A percentile compares a stretch with the other conserved stretches of the same genome.
Conservation (phyloP, 2,888 invertebrate species). For the Drosophila meridiana region DNA sequence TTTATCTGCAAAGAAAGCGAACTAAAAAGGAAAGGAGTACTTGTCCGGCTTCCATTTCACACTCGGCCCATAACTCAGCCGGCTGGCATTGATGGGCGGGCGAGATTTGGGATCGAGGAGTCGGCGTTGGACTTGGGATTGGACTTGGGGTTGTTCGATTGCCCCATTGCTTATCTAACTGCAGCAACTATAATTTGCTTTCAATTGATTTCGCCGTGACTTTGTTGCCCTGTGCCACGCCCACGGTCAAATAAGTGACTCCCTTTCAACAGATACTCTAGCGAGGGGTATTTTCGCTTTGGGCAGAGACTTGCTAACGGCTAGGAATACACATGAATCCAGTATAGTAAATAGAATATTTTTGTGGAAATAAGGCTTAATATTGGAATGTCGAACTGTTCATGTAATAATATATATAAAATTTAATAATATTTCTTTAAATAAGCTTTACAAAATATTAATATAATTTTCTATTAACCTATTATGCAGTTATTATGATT, state of each 20-base stretch:
- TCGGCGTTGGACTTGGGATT: not conserved
- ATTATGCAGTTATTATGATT: too few species aligned
- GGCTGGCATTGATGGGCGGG: constrained; percentile 10
- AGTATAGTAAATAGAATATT: not conserved
- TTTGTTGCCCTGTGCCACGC: constrained; percentile 25
- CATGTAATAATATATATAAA: too few species aligned
- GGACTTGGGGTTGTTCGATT: constrained; percentile 7
- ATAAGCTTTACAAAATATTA: too few species aligned
- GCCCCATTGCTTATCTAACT: constrained; percentile 67
- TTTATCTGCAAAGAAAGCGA: constrained; percentile 38
- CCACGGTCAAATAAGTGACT: constrained; percentile 2
- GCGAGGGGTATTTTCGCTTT: not conserved
- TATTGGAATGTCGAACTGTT: too few species aligned
- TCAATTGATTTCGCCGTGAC: constrained; percentile 74
- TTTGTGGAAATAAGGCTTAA: too few species aligned
- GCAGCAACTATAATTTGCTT: constrained; percentile 78
- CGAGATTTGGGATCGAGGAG: not conserved
- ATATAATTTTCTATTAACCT: too few species aligned
- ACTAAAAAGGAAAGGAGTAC: constrained; percentile 19
- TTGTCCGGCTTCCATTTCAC: constrained; percentile 61
- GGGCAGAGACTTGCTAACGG: not conserved
- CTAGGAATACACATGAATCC: too few species aligned
- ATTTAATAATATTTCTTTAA: too few species aligned
- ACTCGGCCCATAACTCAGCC: constrained; percentile 54
- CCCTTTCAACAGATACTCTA: constrained; percentile 7